Evolutionary conservation across 1,140 invertebrate species (phyloP), one percentile per base, ranked within the genome.

Genomic region (Solenopsis fugax): DNA sequence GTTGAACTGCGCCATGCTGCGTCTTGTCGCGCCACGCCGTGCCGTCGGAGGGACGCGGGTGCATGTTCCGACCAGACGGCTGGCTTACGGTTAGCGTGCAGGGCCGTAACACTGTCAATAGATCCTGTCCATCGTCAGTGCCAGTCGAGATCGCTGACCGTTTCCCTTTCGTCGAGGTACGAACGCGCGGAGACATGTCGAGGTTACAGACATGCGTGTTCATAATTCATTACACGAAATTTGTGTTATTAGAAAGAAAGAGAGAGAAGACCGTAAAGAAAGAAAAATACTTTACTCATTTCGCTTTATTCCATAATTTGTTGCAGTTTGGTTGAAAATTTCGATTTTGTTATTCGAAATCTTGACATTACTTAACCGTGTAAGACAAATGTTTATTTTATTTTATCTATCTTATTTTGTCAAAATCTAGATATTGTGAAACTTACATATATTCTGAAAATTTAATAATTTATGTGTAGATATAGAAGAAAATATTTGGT

Each of bases 11-110:
- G 45, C n/a, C 24, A 16, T 62, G 24, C 56, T 50, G 18, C 48
- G 45, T n/a, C 24, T 7, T 62, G 24, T 41, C 65, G 18, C 48
- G 13, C 13, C 37, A 12, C 58, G n/a, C n/a, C 34, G 9, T 87
- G 72, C 85, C 64, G 69, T 84, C 95, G 82, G 89, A 90, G 92
- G 89, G 93, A 93, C 93, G 94, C 93, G 93, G 93, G 93, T 94
- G 94, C 93, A 93, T 92, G 91, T 88, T 67, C 77, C 92, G 91
- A 93, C 94, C 93, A 94, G 93, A 94, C 93, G 92, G 92, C 89
- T 91, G 91, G 90, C 91, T 93, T 93, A 93, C 92, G 90, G 92
- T 93, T 93, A 86, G 86, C 50, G 13, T 0, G 91, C 93, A 94
- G 93, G 93, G 80, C 87, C 89, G 94, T 94, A 91, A 50, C 84